Evolutionary conservation across 1,140 invertebrate genomes (phyloP).

Genomic region (Macrosteles quadrilineatus): DNA sequence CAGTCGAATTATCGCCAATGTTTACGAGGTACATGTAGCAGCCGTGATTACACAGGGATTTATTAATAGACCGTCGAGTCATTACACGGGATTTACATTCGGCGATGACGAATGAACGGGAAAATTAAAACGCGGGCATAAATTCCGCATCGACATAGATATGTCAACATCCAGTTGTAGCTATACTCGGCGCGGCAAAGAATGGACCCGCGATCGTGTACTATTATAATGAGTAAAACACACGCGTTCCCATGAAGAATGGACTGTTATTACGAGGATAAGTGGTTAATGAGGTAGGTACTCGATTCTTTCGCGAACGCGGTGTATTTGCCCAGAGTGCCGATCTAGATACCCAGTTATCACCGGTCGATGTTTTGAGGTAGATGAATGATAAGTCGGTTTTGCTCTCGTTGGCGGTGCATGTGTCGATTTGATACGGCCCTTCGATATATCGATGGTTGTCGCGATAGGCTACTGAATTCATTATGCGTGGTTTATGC

Average conservation of each 20-base stretch:
- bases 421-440: not conserved
- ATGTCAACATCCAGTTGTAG: slow-evolving; percentile 17
- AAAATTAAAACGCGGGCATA: slow-evolving; percentile 21
- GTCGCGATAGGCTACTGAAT: not conserved
- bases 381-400: not conserved
- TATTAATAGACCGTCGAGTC: slow-evolving; percentile 15
- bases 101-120: slow-evolving; percentile 23
- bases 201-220: not conserved
- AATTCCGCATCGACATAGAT: slow-evolving; percentile 17
- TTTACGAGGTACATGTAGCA: slow-evolving; percentile 2
- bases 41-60: slow-evolving; percentile 13
- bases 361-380: not conserved
- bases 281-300: not conserved
- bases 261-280: not conserved
- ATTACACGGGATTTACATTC: slow-evolving; percentile 20
- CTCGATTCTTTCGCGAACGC: not conserved
- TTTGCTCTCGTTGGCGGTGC: not conserved
- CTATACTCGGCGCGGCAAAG: not conserved
- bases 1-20: not conserved
- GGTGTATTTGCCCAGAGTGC: not conserved
- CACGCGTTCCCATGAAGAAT: slow-evolving; percentile 3
- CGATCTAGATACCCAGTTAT: slow-evolving; percentile 12
- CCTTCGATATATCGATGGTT: not conserved
- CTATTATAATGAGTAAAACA: slow-evolving; percentile 22
- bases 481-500: not conserved